Evolutionary conservation across 2,113 vertebrate species (phyloP).

Genomic region (Panthera leo): DNA sequence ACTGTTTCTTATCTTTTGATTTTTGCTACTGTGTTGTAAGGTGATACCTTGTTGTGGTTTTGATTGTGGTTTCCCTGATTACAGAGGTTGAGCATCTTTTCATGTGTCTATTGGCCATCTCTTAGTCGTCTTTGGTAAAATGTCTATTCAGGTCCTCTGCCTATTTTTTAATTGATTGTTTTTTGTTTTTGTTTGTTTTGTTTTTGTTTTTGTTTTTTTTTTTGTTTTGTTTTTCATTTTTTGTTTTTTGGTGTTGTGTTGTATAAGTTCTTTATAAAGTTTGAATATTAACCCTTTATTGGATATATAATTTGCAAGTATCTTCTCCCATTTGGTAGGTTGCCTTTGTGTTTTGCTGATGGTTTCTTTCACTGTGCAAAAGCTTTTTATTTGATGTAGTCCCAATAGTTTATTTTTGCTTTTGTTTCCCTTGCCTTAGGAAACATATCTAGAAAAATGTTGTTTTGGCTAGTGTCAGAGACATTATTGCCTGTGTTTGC

Average conservation of each 20-base stretch:
- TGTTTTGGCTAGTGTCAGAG: neutral
- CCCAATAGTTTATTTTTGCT: neutral
- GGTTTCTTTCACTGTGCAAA: neutral
- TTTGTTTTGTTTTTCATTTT: neutral
- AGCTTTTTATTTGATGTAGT: neutral
- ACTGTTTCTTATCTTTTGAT: neutral
- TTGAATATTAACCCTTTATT: neutral
- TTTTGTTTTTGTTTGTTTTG: neutral
- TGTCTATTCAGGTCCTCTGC: neutral
- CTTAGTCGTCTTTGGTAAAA: neutral
- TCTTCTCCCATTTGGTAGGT: neutral
- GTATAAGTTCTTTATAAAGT: neutral
- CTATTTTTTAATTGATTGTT: neutral
- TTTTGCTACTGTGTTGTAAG: neutral
- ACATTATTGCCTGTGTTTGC: neutral
- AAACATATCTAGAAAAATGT: neutral
- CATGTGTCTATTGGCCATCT: neutral
- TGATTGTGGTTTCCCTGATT: neutral
- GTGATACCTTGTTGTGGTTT: neutral
- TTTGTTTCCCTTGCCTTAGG: neutral
- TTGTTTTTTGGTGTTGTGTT: neutral
- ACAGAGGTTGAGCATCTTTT: neutral
- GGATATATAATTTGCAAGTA: neutral
- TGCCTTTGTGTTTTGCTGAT: neutral
- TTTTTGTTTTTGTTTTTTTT: neutral